Percentiles rank a stretch among this genome's conserved stretches.
phyloP scores from a whole-genome alignment of 2,888 invertebrate genomes.

The Horisme vitalbata region DNA sequence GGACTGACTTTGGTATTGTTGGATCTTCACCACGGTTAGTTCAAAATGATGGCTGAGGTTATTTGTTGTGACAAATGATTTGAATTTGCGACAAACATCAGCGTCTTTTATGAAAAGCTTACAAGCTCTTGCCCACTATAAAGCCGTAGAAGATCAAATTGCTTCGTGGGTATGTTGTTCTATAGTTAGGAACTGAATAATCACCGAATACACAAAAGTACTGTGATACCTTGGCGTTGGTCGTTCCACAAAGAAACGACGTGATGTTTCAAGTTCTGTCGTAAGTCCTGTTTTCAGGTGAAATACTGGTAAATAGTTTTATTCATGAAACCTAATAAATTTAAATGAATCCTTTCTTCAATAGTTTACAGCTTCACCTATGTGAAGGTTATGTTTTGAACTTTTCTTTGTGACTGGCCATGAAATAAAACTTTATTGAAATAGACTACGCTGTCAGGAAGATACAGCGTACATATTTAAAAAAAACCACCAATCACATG shows the following conservation, averaged over 20 bases:
- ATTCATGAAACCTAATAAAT: too few relatives aligned
- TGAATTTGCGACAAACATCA: conserved; percentile 59
- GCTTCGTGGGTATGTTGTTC: too few relatives aligned
- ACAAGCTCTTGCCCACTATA: not conserved
- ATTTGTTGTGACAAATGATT: conserved; percentile 76
- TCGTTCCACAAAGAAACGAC: conserved; percentile 51
- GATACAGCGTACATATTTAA: too few relatives aligned
- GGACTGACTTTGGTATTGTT: conserved; percentile 64
- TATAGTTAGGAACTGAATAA: too few relatives aligned
- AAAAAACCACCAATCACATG: too few relatives aligned
- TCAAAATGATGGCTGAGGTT: conserved; percentile 74
- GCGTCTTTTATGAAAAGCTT: conserved; percentile 31
- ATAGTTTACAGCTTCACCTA: too few relatives aligned
- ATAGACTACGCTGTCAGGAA: too few relatives aligned
- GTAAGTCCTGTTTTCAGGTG: not conserved
- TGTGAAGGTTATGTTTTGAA: too few relatives aligned
- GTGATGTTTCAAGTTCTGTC: conserved; percentile 23
- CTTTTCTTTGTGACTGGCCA: not conserved
- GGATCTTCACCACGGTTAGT: conserved; percentile 81
- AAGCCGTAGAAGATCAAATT: too few relatives aligned
- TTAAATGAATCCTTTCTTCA: too few relatives aligned
- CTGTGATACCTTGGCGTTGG: conserved; percentile 63
- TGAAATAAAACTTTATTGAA: too few relatives aligned
- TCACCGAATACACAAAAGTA: conserved; percentile 35
- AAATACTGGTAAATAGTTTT: not conserved